Conservation (phyloP, 1,140 invertebrate genomes). For the Antheraea pernyi region DNA sequence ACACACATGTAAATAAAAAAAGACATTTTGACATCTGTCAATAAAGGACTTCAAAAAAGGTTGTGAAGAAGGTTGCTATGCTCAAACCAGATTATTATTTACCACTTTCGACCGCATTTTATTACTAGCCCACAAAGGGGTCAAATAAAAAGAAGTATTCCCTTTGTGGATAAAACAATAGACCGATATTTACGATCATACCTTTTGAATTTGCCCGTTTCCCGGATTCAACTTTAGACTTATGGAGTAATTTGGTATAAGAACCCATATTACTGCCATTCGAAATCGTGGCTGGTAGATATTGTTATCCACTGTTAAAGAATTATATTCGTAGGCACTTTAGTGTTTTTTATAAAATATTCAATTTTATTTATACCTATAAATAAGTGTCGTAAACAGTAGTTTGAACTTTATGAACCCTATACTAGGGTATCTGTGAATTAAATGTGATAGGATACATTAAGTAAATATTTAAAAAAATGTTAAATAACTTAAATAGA, state of each 20-base stretch:
- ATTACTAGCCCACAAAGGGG: slow-evolving; percentile 38
- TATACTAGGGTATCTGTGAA: too few relatives aligned
- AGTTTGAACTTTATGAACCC: slow-evolving; percentile 24
- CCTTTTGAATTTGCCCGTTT: slow-evolving; percentile 11
- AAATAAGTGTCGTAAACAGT: slow-evolving; percentile 11
- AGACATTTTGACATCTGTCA: too few relatives aligned
- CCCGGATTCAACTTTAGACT: slow-evolving; percentile 13
- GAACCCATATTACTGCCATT: slow-evolving; percentile 16
- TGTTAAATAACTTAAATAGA: too few relatives aligned
- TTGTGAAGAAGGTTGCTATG: too few relatives aligned
- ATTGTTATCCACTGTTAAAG: slow-evolving; percentile 22
- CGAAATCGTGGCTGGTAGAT: slow-evolving; percentile 12
- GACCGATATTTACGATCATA: too few relatives aligned
- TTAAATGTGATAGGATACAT: too few relatives aligned
- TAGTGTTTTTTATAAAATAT: slow-evolving; percentile 25
- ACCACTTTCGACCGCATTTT: slow-evolving; percentile 36
- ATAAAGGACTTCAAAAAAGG: too few relatives aligned
- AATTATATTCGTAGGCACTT: slow-evolving; percentile 12
- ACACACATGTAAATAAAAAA: too few relatives aligned
- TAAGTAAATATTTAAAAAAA: too few relatives aligned
- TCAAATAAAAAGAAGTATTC: slow-evolving; percentile 39
- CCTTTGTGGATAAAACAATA: slow-evolving; percentile 31
- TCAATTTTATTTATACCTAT: too few relatives aligned
- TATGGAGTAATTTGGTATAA: slow-evolving; percentile 26
- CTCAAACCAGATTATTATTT: slow-evolving; percentile 39